A percentile compares a stretch with the other conserved stretches of the same genome.
These are phyloP conservation scores for Agrochola lychnidis DNA, from an alignment of 2,888 invertebrate species.

Conservation along the genomic window DNA sequence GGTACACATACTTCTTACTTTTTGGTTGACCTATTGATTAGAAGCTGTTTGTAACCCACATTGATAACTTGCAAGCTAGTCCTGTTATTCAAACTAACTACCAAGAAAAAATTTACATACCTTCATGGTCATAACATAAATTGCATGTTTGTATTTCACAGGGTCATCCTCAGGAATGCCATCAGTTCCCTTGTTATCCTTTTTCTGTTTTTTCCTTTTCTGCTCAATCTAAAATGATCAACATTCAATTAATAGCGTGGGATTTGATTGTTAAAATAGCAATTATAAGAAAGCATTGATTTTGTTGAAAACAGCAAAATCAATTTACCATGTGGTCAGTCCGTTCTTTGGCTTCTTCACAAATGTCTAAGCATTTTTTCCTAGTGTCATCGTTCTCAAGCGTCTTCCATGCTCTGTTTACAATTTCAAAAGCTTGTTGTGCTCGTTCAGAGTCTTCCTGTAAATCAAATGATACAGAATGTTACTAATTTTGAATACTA, in stretches of 20 bases:
- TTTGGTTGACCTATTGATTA: not conserved
- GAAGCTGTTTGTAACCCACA: not conserved
- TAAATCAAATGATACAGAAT: slow-evolving; percentile 69
- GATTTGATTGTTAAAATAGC: slow-evolving; percentile 32
- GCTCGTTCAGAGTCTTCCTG: slow-evolving; percentile 98
- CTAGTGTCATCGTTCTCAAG: slow-evolving; percentile 98
- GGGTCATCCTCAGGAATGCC: slow-evolving; percentile 97
- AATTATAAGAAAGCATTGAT: slow-evolving; percentile 30
- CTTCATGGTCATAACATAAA: slow-evolving; percentile 99
- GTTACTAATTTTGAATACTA: slow-evolving; percentile 37
- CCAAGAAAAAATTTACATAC: slow-evolving; percentile 85
- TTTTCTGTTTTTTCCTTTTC: slow-evolving; percentile 97
- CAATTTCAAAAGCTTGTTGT: slow-evolving; percentile 97
- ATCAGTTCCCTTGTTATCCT: slow-evolving; percentile 94
- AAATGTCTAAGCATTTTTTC: slow-evolving; percentile 98
- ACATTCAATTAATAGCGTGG: slow-evolving; percentile 38
- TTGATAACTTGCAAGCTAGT: not conserved
- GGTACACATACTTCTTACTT: not conserved
- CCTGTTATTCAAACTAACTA: not conserved
- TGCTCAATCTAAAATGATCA: slow-evolving; percentile 93
- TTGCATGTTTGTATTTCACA: slow-evolving; percentile 96
- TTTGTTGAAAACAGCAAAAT: slow-evolving; percentile 28
- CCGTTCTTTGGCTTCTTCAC: slow-evolving; percentile 98
- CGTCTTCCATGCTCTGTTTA: slow-evolving; percentile 98
- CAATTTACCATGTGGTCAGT: slow-evolving; percentile 96